Evolutionary conservation across 2,888 invertebrate species (phyloP).

Genomic region (Tenthredo livida): DNA sequence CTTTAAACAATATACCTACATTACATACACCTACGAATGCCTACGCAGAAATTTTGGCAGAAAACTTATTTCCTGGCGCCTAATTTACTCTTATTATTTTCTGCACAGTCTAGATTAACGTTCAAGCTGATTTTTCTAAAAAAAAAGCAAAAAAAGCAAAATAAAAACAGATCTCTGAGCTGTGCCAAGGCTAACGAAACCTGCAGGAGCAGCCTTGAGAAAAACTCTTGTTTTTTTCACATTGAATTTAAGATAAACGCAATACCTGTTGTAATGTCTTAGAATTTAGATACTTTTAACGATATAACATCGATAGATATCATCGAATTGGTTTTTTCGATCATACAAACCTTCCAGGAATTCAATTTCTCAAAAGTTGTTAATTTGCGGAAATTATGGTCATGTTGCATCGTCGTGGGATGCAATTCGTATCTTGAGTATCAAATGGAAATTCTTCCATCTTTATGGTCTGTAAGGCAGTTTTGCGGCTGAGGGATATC

Average conservation of each 20-base stretch:
- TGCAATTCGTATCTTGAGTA: neutral
- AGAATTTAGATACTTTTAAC: too few species aligned
- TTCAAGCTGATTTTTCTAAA: neutral
- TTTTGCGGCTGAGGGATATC: neutral
- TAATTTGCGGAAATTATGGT: too few species aligned
- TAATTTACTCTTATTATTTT: slow-evolving; percentile 30
- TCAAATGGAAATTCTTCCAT: neutral
- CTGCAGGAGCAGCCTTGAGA: neutral
- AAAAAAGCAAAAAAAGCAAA: too few species aligned
- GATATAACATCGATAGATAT: too few species aligned
- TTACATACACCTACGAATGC: neutral
- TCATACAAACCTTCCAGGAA: too few species aligned
- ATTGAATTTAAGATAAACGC: too few species aligned
- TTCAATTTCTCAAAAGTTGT: too few species aligned
- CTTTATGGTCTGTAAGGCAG: neutral
- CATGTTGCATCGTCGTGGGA: neutral
- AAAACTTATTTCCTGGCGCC: slow-evolving; percentile 42
- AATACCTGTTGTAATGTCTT: too few species aligned
- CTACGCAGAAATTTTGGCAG: slow-evolving; percentile 2
- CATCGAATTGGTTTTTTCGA: too few species aligned
- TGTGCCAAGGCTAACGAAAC: neutral
- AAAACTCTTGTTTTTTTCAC: neutral
- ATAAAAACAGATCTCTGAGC: neutral
- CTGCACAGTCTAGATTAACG: neutral
- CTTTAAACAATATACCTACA: neutral